phyloP scores from a whole-genome alignment of 2,888 invertebrate genomes.

The Brachylomia viminalis region DNA sequence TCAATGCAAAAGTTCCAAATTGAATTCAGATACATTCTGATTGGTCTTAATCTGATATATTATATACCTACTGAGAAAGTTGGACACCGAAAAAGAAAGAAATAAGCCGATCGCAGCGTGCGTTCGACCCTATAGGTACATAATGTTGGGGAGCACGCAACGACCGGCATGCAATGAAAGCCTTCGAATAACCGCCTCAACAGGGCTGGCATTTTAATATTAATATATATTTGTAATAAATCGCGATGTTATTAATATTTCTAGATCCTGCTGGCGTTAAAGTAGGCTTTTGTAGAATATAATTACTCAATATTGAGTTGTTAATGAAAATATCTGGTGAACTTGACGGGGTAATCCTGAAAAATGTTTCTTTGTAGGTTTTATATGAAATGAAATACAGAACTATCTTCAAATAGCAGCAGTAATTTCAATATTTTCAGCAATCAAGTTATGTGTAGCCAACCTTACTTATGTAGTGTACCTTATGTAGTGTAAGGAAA shows the following conservation, averaged over 20 bases:
- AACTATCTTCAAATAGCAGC: background rate
- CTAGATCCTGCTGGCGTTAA: constrained; percentile 49
- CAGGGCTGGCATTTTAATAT: constrained; percentile 73
- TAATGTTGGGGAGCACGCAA: constrained; percentile 82
- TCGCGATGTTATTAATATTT: constrained; percentile 52
- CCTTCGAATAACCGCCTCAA: constrained; percentile 72
- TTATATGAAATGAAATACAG: background rate
- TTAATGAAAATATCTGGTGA: constrained; percentile 47
- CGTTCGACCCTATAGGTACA: constrained; percentile 79
- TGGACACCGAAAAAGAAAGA: constrained; percentile 70
- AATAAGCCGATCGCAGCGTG: constrained; percentile 78
- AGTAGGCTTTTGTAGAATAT: constrained; percentile 40
- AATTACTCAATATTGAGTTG: constrained; percentile 34
- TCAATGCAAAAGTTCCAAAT: constrained; percentile 58
- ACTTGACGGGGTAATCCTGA: constrained; percentile 10
- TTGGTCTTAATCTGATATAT: constrained; percentile 72
- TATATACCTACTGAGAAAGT: constrained; percentile 70
- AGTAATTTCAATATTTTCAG: background rate
- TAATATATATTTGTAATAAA: constrained; percentile 58
- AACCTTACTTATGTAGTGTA: background rate
- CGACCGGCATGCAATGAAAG: constrained; percentile 80
- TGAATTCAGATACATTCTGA: constrained; percentile 65
- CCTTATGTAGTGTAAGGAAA: too few relatives aligned
- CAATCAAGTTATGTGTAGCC: too few relatives aligned
- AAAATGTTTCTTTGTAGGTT: background rate